Conservation (phyloP, 1,140 invertebrate genomes). For the Trialeurodes vaporariorum region DNA sequence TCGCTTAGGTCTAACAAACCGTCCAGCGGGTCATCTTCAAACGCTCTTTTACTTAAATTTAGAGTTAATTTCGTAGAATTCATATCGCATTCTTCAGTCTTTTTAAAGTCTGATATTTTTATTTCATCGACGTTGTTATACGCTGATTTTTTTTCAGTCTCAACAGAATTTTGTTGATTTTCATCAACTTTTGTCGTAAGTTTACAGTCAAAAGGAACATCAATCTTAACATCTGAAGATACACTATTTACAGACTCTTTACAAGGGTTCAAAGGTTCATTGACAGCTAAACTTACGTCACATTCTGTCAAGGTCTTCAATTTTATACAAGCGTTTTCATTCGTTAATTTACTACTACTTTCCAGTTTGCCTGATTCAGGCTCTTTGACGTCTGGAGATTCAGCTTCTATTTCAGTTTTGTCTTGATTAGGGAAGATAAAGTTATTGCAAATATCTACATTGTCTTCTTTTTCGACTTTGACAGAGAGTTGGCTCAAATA, state of each 20-base stretch:
- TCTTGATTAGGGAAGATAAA: neutral
- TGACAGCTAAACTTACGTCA: neutral
- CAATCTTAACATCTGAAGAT: neutral
- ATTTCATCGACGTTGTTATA: neutral
- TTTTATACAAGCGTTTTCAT: neutral
- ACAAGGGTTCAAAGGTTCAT: neutral
- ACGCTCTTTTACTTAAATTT: neutral
- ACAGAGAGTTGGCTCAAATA: conserved; percentile 13
- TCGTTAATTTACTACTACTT: neutral
- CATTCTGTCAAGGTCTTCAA: neutral
- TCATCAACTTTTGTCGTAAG: neutral
- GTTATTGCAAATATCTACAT: neutral
- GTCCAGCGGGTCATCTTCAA: neutral
- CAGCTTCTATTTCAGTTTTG: neutral
- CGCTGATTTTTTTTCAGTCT: neutral
- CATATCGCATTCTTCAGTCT: neutral
- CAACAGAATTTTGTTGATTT: neutral
- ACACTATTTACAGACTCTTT: neutral
- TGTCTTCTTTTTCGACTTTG: conserved; percentile 12
- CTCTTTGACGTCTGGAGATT: neutral
- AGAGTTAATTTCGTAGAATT: neutral
- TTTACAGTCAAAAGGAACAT: neutral
- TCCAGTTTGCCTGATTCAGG: neutral
- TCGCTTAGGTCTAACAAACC: neutral
- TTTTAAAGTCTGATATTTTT: neutral